Base-by-base conservation (phyloP, 2,888 invertebrate genomes). In the Lasiommata megera region DNA sequence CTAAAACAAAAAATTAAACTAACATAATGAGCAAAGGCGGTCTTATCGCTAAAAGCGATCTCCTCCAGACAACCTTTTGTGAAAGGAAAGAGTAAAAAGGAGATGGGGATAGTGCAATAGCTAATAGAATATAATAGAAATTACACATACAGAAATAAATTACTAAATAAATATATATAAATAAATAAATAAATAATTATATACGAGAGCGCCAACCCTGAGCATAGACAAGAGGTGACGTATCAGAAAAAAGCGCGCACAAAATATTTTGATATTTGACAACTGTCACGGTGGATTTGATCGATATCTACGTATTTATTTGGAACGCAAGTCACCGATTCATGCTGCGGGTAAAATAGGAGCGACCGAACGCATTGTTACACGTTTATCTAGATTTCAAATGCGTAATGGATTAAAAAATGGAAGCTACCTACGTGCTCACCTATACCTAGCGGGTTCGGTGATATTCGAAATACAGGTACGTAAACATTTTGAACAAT, bases 221-320 rank as follows among this genome's bases (percentile, higher is more conserved):
- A 56, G 60, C 67, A 69, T 76, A 76, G 75, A 77, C 66, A 65
- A 60, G 56, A 56, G 60, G 65, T 68, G 66, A 74, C 69, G 67
- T 71, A 69, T 73, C 70, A 79, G 65, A 70, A 79, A 82, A 83
- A 84, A 11, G 81, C 82, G 80, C 83, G 80, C 82, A 84, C 83
- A 84, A 88, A 88, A 88, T 87, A 88, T 89, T 87, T 88, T 84
- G 84, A 84, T 81, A 79, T 87, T 85, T 87, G 87, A 87, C 87
- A 88, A 88, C 82, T 88, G 88, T 87, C 88, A 84, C 67, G 69
- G 68, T 48, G 74, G 72, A 74, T 74, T 72, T 78, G 87, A 88
- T 85, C 78, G 72, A 79, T 84, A 87, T 86, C 83, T 78, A 71
- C 81, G 73, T 76, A 72, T 76, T 71, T 82, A 80, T 81, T 78